Evolutionary conservation across 2,797 vertebrate species (phyloP), one percentile per base, ranked within the genome.

Genomic region (Pipistrellus pipistrellus): DNA sequence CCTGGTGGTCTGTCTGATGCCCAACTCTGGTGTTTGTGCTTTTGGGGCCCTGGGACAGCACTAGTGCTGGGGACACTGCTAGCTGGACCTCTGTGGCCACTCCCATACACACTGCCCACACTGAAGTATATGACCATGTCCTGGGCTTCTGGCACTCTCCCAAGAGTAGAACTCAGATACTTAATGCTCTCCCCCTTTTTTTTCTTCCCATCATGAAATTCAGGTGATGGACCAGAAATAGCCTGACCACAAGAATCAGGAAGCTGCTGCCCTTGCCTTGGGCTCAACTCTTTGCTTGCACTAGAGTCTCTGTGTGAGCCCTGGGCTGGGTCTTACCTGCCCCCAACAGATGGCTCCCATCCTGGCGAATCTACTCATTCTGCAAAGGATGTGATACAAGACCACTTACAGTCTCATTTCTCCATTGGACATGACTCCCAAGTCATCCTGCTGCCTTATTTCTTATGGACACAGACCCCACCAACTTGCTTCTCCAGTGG

Each of bases 171-270:
- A 21, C 38, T 48, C 66, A 30, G 6, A 35, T 55, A 17, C 17
- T 72, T 78, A 75, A 83, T 21, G n/a, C 27, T 78, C 81, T 23
- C 32, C 0, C 6, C 6, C 8, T 32, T 68, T 27, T 46, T 55
- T 21, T 53, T 7, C 32, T 80, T 78, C 55, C 66, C 21, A 23
- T 68, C 27, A 3, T 46, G 85, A 71, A 85, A 93, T 86, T 62
- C 88, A 97, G 97, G 96, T 27, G 96, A 97, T 46, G 97, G 96
- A 77, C 97, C 94, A 83, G 97, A 97, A 92, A 95, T 97, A 64
- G 97, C 92, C 76, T 97, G 95, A 97, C 80, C 9, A 2, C 0
- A 4, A 68, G 41, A 55, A 75, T 48, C 85, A 30, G 75, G 82
- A 48, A 86, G 92, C 95, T 27, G 59, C 85, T 30, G 71, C 57